Evolutionary conservation across 2,113 vertebrate species (phyloP), one percentile per base, ranked within the genome.

Genomic region (Phaetusa simplex): DNA sequence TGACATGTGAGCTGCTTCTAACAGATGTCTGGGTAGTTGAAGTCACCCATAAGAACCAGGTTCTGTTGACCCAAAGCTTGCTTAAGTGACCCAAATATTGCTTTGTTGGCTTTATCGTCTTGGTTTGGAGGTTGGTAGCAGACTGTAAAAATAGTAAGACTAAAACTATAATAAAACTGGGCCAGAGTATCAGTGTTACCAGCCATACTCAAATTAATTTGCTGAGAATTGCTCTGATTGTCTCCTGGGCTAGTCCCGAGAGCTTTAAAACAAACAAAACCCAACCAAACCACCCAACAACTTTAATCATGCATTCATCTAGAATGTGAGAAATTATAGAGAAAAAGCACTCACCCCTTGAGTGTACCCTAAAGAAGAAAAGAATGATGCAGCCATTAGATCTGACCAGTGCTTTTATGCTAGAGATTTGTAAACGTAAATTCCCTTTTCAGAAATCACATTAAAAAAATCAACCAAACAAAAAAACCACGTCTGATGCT

Each of bases 351-450:
- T 82, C 14, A 24, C 29, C 40, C 43, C 30, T 50, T 87, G 72
- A 79, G 61, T 12, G 5, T 61, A 80, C 50, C 38, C 58, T 59
- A 32, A 86, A 86, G 58, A 90, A 64, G 43, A 86, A 76, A 89
- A 56, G 34, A 88, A 87, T 62, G 43, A 47, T 61, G 59, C 50
- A 77, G 43, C 66, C 34, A 56, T 91, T 95, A 36, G 53, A 72
- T 94, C 38, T 49, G 45, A 95, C 94, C 91, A 90, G 81, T 93
- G 89, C 82, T 95, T 91, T 77, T 40, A 65, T 76, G 65, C 34
- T 86, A 88, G 72, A 93, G n/a, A 83, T 81, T 56, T 90, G 64
- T 81, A 83, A 85, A 79, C 9, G 23, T 83, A 89, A 77, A 79
- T 90, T 91, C 86, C 81, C 83, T 91, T 87, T 95, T 94, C 78